A percentile compares a stretch with the other conserved stretches of the same genome.
phyloP scores from a whole-genome alignment of 2,888 invertebrate genomes.

The Lepidocyrtinus sp. region DNA sequence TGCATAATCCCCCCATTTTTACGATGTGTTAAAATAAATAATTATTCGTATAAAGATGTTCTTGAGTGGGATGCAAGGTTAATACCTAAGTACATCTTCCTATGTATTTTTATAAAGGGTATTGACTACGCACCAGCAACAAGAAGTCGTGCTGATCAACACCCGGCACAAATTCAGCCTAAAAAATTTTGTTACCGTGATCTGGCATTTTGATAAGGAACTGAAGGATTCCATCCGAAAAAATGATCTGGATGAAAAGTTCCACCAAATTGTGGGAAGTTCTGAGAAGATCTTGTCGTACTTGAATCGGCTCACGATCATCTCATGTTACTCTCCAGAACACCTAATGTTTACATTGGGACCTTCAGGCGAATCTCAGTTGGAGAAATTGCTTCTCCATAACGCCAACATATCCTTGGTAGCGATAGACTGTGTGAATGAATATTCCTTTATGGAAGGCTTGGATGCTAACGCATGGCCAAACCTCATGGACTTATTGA shows the following conservation, averaged over 20 bases:
- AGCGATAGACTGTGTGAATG: slow-evolving; percentile 62
- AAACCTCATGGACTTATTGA: slow-evolving; percentile 47
- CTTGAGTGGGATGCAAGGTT: too few species aligned
- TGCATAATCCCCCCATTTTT: too few species aligned
- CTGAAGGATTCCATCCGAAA: not conserved
- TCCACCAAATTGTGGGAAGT: slow-evolving; percentile 17
- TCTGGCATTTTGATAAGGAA: slow-evolving; percentile 42
- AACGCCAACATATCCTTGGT: slow-evolving; percentile 51
- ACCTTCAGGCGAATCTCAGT: slow-evolving; percentile 34
- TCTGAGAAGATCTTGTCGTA: slow-evolving; percentile 35
- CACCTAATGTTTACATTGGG: slow-evolving; percentile 60
- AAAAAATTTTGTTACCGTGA: slow-evolving; percentile 47
- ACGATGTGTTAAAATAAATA: too few species aligned
- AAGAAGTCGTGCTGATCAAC: slow-evolving; percentile 63
- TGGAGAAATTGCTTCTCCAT: slow-evolving; percentile 47
- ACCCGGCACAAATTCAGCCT: slow-evolving; percentile 62
- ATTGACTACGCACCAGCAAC: slow-evolving; percentile 45
- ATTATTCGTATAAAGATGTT: too few species aligned
- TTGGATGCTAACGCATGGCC: slow-evolving; percentile 22
- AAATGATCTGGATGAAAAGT: not conserved
- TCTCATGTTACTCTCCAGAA: slow-evolving; percentile 58
- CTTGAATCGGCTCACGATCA: slow-evolving; percentile 49
- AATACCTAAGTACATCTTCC: not conserved
- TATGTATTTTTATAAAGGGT: slow-evolving; percentile 52
- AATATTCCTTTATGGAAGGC: slow-evolving; percentile 36